Base-by-base conservation (phyloP, 2,797 vertebrate genomes). In the Siniperca undulata region DNA sequence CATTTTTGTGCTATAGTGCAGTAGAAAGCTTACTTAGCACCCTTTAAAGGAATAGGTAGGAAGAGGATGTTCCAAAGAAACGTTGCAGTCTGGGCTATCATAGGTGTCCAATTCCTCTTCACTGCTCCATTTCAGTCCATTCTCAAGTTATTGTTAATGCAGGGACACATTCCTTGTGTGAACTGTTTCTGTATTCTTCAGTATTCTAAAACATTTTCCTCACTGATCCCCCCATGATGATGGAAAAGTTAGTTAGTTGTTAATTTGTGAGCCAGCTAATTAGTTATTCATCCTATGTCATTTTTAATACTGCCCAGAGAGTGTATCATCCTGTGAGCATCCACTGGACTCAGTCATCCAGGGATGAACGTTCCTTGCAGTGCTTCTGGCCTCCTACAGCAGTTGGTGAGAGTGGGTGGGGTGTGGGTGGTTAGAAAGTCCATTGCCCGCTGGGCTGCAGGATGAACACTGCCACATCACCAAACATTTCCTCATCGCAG, bases 271-370 rank as follows among this genome's bases (percentile, higher is more conserved):
- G 85, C 50, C 56, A 81, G 77, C 82, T 86, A 82, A 89, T 93
- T 87, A 84, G 77, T 85, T 89, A 93, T 91, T 91, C 85, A 59
- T 89, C 82, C 67, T 82, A 69, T 87, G 87, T 86, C 82, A 82
- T 91, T 91, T 88, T 89, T 84, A 92, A 90, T 80, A 81, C 77
- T 77, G 70, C 84, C 88, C 84, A 82, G 66, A 74, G 72, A 78
- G 70, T 86, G 81, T 61, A 81, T 90, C 86, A 84, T 90, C 79
- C 65, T 81, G 85, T 88, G 85, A 81, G 88, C 70, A 59, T 86
- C 84, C 27, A 53, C 84, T 80, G 81, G 60, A 78, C 84, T 88
- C 86, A 75, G 70, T 81, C 89, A 88, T 92, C 84, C 87, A 79
- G 85, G 76, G 83, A 93, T 84, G 81, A 92, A 85, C 38, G 74